phyloP scores from a whole-genome alignment of 2,888 invertebrate genomes.

The Autographa pulchrina region DNA sequence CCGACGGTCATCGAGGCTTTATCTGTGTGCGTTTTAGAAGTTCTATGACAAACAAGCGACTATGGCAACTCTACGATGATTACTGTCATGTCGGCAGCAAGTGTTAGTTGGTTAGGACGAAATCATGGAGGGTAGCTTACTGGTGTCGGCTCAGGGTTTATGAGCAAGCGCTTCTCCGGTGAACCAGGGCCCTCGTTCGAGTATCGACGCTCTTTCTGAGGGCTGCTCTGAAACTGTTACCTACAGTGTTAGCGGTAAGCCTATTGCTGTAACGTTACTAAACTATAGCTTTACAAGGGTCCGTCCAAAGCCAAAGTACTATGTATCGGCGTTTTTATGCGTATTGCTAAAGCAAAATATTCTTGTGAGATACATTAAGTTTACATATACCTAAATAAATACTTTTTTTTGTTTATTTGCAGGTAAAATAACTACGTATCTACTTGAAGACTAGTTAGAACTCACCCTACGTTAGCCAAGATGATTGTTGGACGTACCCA shows the following conservation, averaged over 20 bases:
- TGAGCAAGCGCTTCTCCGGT: slow-evolving; percentile 88
- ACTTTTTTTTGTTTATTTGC: slow-evolving; percentile 6
- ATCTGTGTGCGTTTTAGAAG: slow-evolving; percentile 31
- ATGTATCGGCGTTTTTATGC: neutral
- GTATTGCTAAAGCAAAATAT: slow-evolving; percentile 40
- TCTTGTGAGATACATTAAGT: slow-evolving; percentile 20
- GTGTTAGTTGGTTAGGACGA: slow-evolving; percentile 37
- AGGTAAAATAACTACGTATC: slow-evolving; percentile 10
- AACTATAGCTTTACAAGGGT: slow-evolving; percentile 50
- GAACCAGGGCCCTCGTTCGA: slow-evolving; percentile 83
- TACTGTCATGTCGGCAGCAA: slow-evolving; percentile 29
- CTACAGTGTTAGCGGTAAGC: slow-evolving; percentile 77
- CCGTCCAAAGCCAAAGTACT: slow-evolving; percentile 54
- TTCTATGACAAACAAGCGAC: slow-evolving; percentile 49
- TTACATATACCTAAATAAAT: slow-evolving; percentile 9
- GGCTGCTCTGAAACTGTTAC: slow-evolving; percentile 87
- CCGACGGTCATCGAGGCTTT: slow-evolving; percentile 38
- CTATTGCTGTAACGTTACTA: slow-evolving; percentile 52
- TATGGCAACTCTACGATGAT: slow-evolving; percentile 38
- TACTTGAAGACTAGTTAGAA: slow-evolving; percentile 17
- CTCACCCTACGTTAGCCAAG: slow-evolving; percentile 34
- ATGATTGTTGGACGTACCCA: slow-evolving; percentile 71
- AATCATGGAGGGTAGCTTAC: slow-evolving; percentile 77
- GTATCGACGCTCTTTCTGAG: slow-evolving; percentile 85
- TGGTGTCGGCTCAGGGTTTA: slow-evolving; percentile 87